phyloP scores from a whole-genome alignment of 2,797 vertebrate species.

The Micropoecilia bifurca region DNA sequence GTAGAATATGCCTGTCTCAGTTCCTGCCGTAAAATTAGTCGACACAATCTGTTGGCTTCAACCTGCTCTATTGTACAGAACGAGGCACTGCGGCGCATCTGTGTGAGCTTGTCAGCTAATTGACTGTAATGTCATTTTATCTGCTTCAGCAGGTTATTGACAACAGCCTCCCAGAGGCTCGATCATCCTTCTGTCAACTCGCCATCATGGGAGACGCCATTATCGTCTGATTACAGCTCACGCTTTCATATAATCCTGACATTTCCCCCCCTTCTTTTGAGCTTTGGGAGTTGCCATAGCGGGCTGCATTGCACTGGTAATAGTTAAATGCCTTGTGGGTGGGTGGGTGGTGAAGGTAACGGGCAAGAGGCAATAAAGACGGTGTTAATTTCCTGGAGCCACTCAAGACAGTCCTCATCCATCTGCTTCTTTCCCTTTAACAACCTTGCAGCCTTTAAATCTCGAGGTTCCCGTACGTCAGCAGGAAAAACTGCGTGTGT shows the following conservation, averaged over 20 bases:
- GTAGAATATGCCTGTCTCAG: slow-evolving; percentile 16
- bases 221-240: slow-evolving; percentile 74
- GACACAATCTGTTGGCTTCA: slow-evolving; percentile 43
- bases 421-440: slow-evolving; percentile 56
- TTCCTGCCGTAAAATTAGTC: slow-evolving; percentile 28
- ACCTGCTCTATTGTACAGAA: slow-evolving; percentile 33
- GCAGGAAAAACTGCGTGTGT: slow-evolving; percentile 13
- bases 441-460: slow-evolving; percentile 50
- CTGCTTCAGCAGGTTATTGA: slow-evolving; percentile 76
- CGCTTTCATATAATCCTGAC: slow-evolving; percentile 69
- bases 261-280: slow-evolving; percentile 56
- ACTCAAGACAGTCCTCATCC: slow-evolving; percentile 66
- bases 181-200: slow-evolving; percentile 75
- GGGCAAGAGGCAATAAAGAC: slow-evolving; percentile 62
- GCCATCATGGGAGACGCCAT: slow-evolving; percentile 71
- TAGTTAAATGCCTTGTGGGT: slow-evolving; percentile 23
- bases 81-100: slow-evolving; percentile 48
- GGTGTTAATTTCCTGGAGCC: slow-evolving; percentile 70
- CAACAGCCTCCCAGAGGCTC: slow-evolving; percentile 73
- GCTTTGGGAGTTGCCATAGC: slow-evolving; percentile 45
- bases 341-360: slow-evolving; percentile 14
- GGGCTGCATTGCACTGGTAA: slow-evolving; percentile 42
- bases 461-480: slow-evolving; percentile 43
- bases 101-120: slow-evolving; percentile 66
- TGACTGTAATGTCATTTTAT: slow-evolving; percentile 77